A percentile compares a stretch with the other conserved stretches of the same genome.
These are phyloP conservation scores for Darevskia mixta DNA, from an alignment of 2,797 vertebrate species.

Conservation along the genomic window DNA sequence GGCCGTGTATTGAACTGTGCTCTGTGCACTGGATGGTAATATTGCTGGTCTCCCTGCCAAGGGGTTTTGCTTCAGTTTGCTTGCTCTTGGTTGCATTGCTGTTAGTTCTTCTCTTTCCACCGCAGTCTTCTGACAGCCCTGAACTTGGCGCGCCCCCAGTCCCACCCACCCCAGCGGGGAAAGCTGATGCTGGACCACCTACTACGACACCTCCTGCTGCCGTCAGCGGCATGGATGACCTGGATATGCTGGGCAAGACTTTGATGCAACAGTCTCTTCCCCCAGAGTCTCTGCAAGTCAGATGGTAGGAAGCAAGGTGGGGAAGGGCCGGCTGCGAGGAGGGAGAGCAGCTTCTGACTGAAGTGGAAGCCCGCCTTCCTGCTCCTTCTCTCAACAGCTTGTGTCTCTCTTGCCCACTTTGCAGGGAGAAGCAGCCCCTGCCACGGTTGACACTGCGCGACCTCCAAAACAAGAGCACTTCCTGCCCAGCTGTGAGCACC, in stretches of 20 bases:
- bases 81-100: background rate
- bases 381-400: background rate
- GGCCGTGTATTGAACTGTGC: background rate
- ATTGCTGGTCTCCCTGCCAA: background rate
- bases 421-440: conserved; percentile 90
- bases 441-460: conserved; percentile 91
- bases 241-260: conserved; percentile 93
- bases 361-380: background rate
- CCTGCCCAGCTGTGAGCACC: conserved; percentile 51
- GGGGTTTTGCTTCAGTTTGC: background rate
- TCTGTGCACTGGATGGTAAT: background rate
- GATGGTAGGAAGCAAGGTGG: conserved; percentile 84
- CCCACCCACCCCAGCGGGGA: conserved; percentile 56
- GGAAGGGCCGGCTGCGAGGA: fast-evolving
- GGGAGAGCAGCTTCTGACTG: background rate
- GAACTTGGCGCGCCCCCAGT: conserved; percentile 70
- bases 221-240: conserved; percentile 88
- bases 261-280: conserved; percentile 94
- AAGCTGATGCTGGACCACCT: conserved; percentile 61
- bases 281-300: conserved; percentile 91
- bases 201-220: conserved; percentile 59
- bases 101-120: background rate
- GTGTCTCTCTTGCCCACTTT: background rate
- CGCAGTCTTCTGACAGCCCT: conserved; percentile 83
- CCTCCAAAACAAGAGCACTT: conserved; percentile 87